phyloP scores from a whole-genome alignment of 2,888 invertebrate species.

The Oxytorus armatus region DNA sequence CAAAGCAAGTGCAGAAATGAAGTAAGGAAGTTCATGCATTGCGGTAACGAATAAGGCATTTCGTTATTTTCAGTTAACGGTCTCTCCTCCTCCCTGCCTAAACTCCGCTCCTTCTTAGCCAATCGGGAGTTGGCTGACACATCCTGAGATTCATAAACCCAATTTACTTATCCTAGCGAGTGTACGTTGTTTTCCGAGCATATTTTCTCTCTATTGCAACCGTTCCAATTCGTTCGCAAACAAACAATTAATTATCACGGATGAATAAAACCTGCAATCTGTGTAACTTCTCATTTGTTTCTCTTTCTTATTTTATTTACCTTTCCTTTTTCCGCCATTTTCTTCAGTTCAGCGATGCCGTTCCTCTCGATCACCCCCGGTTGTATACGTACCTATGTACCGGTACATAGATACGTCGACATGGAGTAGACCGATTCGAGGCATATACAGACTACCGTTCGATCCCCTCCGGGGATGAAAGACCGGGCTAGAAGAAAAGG shows the following conservation, averaged over 20 bases:
- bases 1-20: background rate
- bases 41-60: conserved; percentile 1
- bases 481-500: conserved; percentile 13
- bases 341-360: background rate
- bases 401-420: conserved; percentile 3
- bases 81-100: background rate
- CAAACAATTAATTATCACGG: background rate
- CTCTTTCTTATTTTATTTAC: background rate
- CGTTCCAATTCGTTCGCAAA: background rate
- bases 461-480: conserved; percentile 29
- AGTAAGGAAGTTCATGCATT: background rate
- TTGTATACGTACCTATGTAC: background rate
- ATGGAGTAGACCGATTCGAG: conserved; percentile 6
- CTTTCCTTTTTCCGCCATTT: background rate
- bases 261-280: conserved; percentile 1
- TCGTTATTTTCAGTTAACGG: background rate
- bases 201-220: background rate
- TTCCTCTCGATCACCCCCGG: conserved; percentile 1
- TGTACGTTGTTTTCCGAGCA: background rate
- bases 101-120: background rate
- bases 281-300: background rate
- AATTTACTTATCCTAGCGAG: background rate
- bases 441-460: conserved; percentile 11
- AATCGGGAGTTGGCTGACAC: background rate
- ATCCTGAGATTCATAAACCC: background rate